Evolutionary conservation across 1,140 invertebrate species (phyloP), one percentile per base, ranked within the genome.

Genomic region (Colletes gigas): DNA sequence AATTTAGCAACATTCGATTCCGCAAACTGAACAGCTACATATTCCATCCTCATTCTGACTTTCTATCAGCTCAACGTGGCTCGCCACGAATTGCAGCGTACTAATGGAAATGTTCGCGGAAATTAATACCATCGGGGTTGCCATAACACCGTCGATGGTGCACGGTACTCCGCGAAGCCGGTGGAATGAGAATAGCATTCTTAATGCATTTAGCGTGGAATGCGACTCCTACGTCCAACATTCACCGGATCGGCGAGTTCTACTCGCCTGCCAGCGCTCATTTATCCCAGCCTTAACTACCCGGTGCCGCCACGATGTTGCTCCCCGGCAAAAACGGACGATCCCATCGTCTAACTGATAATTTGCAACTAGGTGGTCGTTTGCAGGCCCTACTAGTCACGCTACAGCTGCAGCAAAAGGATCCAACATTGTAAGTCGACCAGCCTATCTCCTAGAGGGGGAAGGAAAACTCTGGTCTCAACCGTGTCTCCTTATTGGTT

Each of bases 201-300:
- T 88, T 89, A 87, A 90, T 89, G 83, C 89, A 90, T 88, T 91
- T 88, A 87, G 75, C 89, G 82, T 90, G 89, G 89, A 90, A 91
- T 91, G 88, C 83, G 85, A 89, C 89, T 90, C 87, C 89, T 91
- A 91, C 89, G 83, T 86, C 76, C 86, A 73, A 89, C 89, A 86
- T 90, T 90, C 89, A 88, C 88, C 85, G 79, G 83, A 86, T 86
- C 72, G 67, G 52, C 41, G 57, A 68, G 52, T 19, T 14, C 19
- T 55, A 50, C 21, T 60, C 52, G 67, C 39, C 70, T 71, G 78
- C 30, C 52, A 72, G 68, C 55, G 54, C 47, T 80, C 52, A 60
- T 65, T 73, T 54, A 55, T 67, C 59, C 47, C 15, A 19, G 62
- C 70, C 14, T 74, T 59, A 66, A 74, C 19, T 14, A 8, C 30